phyloP scores from a whole-genome alignment of 2,113 vertebrate species.

The Aegypius monachus region DNA sequence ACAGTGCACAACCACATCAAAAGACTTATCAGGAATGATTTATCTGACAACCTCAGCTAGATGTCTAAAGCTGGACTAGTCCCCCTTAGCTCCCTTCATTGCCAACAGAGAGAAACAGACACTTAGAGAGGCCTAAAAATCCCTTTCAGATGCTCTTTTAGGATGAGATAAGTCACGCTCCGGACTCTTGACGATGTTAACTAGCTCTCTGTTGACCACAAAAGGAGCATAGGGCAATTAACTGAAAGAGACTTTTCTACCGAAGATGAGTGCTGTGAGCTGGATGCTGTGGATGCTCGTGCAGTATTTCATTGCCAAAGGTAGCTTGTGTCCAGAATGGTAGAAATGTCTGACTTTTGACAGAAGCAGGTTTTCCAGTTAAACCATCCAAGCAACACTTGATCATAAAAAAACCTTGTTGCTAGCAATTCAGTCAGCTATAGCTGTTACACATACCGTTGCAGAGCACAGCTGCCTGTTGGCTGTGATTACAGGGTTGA shows the following conservation, averaged over 20 bases:
- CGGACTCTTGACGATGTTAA: background rate
- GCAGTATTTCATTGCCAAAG: background rate
- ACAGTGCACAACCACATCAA: background rate
- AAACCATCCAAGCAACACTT: background rate
- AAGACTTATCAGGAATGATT: background rate
- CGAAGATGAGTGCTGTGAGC: background rate
- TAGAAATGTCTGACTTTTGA: background rate
- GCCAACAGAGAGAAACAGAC: background rate
- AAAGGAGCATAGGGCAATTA: background rate
- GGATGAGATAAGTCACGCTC: background rate
- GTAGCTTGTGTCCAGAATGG: background rate
- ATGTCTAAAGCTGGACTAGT: background rate
- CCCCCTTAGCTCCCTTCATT: background rate
- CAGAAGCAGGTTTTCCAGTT: background rate
- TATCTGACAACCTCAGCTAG: background rate
- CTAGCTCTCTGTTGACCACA: background rate
- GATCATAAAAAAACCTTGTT: background rate
- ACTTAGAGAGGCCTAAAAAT: background rate
- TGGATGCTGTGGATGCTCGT: background rate
- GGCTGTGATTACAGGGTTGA: background rate
- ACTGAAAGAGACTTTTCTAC: background rate
- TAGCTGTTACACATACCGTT: accelerated
- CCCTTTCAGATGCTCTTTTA: background rate
- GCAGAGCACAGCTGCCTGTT: background rate
- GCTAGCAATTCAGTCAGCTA: background rate